Conservation (phyloP, 2,113 vertebrate species). For the Rhombomys opimus region DNA sequence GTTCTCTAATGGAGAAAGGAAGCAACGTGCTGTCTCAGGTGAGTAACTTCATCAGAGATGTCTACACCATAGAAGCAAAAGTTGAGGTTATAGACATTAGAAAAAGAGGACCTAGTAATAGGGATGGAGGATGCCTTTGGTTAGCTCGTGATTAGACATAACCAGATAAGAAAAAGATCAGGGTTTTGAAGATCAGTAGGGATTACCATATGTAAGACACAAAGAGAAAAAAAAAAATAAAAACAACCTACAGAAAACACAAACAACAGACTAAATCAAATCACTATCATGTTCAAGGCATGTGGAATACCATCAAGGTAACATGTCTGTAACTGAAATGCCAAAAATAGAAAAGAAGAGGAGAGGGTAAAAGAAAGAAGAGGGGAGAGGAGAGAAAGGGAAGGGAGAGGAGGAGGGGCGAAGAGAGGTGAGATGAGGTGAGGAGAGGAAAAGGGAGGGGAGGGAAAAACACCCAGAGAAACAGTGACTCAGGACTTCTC, state of each 20-base stretch:
- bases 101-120: background rate
- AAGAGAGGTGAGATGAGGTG: background rate
- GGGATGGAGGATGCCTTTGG: background rate
- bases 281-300: background rate
- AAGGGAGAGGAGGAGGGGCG: rapidly evolving
- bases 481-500: background rate
- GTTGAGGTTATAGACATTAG: background rate
- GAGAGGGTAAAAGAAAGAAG: background rate
- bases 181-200: background rate
- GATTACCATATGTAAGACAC: background rate
- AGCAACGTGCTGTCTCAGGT: background rate
- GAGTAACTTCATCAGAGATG: background rate
- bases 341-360: background rate
- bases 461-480: background rate
- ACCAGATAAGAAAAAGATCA: background rate
- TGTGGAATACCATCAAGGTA: background rate
- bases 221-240: background rate
- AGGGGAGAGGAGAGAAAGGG: background rate
- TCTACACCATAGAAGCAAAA: background rate
- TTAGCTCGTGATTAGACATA: background rate
- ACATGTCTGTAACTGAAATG: background rate
- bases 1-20: background rate
- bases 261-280: background rate
- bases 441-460: background rate
- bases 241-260: background rate